Evolutionary conservation across 1,140 invertebrate species (phyloP).

Genomic region (Acromyrmex echinatior): DNA sequence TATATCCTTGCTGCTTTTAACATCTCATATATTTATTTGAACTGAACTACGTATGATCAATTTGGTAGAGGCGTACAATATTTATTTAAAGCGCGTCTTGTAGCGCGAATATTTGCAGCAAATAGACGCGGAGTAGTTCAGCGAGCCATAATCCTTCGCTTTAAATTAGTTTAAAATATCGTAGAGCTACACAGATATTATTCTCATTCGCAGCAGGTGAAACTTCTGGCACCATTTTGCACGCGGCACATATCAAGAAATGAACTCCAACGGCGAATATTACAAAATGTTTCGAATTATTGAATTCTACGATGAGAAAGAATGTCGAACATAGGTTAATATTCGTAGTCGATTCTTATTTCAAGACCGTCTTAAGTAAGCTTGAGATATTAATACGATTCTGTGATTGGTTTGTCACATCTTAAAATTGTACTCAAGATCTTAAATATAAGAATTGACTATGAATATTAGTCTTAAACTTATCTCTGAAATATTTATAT

Average conservation of each 20-base stretch:
- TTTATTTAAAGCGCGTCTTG: not conserved
- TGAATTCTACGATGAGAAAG: not conserved
- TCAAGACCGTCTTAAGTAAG: no score
- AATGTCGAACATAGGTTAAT: not conserved
- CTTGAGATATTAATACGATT: no score
- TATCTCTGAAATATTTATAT: not conserved
- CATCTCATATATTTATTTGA: not conserved
- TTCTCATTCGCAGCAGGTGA: slow-evolving; percentile 40
- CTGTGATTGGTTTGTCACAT: no score
- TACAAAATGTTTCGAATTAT: slow-evolving; percentile 15
- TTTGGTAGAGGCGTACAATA: not conserved
- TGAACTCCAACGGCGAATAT: not conserved
- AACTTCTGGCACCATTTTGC: slow-evolving; percentile 33
- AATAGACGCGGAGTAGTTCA: not conserved
- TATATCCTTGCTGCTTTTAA: not conserved
- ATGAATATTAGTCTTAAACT: not conserved
- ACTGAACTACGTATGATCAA: not conserved
- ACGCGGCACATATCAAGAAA: not conserved
- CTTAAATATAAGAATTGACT: no score
- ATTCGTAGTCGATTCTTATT: no score
- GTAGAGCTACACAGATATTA: slow-evolving; percentile 4
- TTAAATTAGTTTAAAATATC: slow-evolving; percentile 52
- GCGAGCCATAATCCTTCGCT: slow-evolving; percentile 33
- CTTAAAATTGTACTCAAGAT: no score
- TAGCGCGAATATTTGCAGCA: slow-evolving; percentile 5